Conservation (phyloP, 2,113 vertebrate genomes). For the Anthoscopus minutus region DNA sequence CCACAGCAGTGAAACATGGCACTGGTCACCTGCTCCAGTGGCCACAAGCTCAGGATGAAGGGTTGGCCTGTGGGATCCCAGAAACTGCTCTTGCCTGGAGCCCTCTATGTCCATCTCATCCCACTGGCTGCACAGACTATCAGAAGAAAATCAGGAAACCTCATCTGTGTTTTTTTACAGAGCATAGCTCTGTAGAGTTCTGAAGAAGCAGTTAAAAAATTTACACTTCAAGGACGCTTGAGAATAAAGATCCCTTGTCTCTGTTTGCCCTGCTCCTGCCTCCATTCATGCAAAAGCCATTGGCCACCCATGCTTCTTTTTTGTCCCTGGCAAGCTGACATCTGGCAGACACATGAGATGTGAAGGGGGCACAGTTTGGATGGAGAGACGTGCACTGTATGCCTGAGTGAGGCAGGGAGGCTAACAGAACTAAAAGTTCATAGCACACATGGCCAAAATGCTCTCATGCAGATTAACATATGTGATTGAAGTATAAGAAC, state of each 20-base stretch:
- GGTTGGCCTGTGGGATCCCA: background rate
- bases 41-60: background rate
- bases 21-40: background rate
- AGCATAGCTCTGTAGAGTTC: background rate
- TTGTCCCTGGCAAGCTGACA: background rate
- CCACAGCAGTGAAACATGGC: background rate
- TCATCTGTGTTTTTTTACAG: background rate
- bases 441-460: background rate
- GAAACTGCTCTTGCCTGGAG: background rate
- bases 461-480: background rate
- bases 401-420: background rate
- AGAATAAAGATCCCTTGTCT: background rate
- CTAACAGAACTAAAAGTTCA: background rate
- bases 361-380: background rate
- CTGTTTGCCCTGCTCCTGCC: background rate
- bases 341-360: background rate
- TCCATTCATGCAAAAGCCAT: background rate
- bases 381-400: accelerated
- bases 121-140: background rate
- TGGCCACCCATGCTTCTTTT: background rate
- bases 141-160: background rate
- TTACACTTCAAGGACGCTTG: background rate
- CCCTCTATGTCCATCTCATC: background rate
- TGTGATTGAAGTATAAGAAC: background rate
- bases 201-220: background rate